These are phyloP conservation scores for Nipponacmea schrenckii DNA, from an alignment of 2,888 invertebrate genomes.

Conservation along the genomic window DNA sequence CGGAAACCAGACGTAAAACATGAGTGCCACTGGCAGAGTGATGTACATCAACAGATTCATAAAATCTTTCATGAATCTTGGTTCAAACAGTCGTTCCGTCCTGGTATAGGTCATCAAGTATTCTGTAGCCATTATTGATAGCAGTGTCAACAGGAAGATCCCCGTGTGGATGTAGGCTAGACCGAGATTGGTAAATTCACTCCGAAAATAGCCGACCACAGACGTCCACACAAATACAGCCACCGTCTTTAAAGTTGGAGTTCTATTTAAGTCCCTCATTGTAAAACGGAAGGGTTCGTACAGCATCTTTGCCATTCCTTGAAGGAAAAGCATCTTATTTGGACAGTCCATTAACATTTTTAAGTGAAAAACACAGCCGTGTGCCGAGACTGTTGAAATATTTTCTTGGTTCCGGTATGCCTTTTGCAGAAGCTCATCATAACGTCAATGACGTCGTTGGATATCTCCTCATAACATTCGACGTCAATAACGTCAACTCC, in stretches of 20 bases:
- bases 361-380: too few species aligned
- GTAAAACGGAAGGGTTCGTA: conserved; percentile 14
- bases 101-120: conserved; percentile 9
- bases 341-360: not conserved
- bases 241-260: conserved; percentile 10
- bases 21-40: conserved; percentile 10
- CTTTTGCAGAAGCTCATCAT: too few species aligned
- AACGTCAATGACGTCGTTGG: too few species aligned
- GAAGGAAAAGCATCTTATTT: not conserved
- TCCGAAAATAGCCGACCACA: conserved; percentile 14
- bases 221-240: conserved; percentile 14
- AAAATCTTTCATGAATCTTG: conserved; percentile 6
- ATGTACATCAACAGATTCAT: conserved; percentile 9
- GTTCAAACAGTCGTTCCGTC: conserved; percentile 8
- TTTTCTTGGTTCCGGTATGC: too few species aligned
- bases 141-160: conserved; percentile 1
- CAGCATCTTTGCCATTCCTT: conserved; percentile 10
- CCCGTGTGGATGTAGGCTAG: conserved; percentile 6
- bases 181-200: conserved; percentile 3
- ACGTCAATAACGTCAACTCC: too few species aligned
- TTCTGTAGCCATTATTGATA: conserved; percentile 8
- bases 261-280: not conserved
- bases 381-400: too few species aligned
- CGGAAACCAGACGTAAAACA: conserved; percentile 16
- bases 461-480: too few species aligned